phyloP scores from a whole-genome alignment of 2,888 invertebrate genomes.

The Tipula lateralis region DNA sequence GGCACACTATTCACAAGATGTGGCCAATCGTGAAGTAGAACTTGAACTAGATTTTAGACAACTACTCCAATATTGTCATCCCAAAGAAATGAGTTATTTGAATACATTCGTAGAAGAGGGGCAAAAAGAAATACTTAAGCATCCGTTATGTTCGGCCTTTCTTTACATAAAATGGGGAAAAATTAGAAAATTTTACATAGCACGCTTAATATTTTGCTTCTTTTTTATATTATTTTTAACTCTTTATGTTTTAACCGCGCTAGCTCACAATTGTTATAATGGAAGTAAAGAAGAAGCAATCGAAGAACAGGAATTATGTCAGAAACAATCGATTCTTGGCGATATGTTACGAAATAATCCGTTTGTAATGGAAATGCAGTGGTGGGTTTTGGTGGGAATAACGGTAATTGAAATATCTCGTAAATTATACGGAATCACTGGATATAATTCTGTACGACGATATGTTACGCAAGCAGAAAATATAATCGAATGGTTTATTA shows the following conservation, averaged over 20 bases:
- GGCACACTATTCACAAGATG: slow-evolving; percentile 70
- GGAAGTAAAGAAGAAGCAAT: slow-evolving; percentile 68
- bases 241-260: slow-evolving; percentile 71
- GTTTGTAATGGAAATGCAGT: slow-evolving; percentile 72
- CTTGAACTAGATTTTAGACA: slow-evolving; percentile 77
- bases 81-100: slow-evolving; percentile 77
- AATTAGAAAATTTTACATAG: slow-evolving; percentile 81
- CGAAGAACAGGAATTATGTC: slow-evolving; percentile 69
- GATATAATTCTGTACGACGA: slow-evolving; percentile 74
- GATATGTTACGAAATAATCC: slow-evolving; percentile 71
- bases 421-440: slow-evolving; percentile 75
- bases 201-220: slow-evolving; percentile 70
- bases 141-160: slow-evolving; percentile 83
- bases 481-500: slow-evolving; percentile 82
- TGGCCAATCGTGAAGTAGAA: slow-evolving; percentile 74
- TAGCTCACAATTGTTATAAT: slow-evolving; percentile 81
- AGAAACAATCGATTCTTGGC: slow-evolving; percentile 72
- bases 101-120: slow-evolving; percentile 85
- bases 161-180: slow-evolving; percentile 86
- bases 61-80: slow-evolving; percentile 75
- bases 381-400: slow-evolving; percentile 75
- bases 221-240: slow-evolving; percentile 77
- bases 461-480: slow-evolving; percentile 81
- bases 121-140: slow-evolving; percentile 78
- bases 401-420: slow-evolving; percentile 74